phyloP scores from a whole-genome alignment of 1,140 invertebrate species.

The Meloidogyne floridensis region DNA sequence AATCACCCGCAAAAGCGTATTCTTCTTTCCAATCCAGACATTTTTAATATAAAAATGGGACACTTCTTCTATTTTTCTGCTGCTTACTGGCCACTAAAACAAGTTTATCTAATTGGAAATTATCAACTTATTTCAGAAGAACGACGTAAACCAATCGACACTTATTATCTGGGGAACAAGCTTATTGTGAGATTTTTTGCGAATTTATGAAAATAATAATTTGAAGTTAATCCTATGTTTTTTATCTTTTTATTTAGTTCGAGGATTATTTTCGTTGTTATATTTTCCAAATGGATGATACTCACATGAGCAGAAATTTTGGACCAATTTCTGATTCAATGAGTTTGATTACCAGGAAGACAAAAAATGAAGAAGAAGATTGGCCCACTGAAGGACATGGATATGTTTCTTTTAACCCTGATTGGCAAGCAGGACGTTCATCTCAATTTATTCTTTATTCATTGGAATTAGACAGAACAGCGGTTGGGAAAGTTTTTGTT shows the following conservation, averaged over 20 bases:
- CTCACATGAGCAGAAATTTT: slow-evolving; percentile 4
- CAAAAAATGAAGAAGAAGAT: neutral
- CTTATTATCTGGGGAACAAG: neutral
- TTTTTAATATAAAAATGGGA: neutral
- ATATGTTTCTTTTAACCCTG: slow-evolving; percentile 4
- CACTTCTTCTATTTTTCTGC: slow-evolving; percentile 12
- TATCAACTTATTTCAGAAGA: neutral
- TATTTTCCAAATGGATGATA: neutral
- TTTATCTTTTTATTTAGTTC: neutral
- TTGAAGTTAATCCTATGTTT: neutral
- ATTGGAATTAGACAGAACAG: neutral
- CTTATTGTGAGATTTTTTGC: neutral
- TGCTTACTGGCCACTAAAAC: neutral
- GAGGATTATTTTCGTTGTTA: neutral
- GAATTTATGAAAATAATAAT: neutral
- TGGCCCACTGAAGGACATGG: neutral
- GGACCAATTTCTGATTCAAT: slow-evolving; percentile 6
- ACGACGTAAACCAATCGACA: neutral
- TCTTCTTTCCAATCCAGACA: neutral
- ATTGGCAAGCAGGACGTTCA: neutral
- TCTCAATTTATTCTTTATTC: slow-evolving; percentile 3
- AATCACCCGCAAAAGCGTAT: neutral
- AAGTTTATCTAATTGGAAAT: slow-evolving; percentile 8
- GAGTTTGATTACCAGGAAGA: neutral
- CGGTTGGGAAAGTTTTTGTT: neutral